Evolutionary conservation across 2,797 vertebrate genomes (phyloP).

Genomic region (Scomberomorus guttatus): DNA sequence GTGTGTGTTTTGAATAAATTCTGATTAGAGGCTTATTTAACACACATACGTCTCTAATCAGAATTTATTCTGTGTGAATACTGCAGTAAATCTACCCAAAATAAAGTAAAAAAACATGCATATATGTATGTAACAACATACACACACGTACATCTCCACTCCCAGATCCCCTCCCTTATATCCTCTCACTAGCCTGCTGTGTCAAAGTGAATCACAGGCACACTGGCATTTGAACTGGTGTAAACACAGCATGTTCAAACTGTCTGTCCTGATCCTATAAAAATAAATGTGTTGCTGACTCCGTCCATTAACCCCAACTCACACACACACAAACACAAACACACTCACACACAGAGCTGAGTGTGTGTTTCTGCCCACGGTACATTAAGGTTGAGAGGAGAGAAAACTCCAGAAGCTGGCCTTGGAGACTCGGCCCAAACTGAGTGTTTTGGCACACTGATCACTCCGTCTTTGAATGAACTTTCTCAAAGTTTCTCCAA

Average conservation of each 20-base stretch:
- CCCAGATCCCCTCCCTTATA: conserved; percentile 32
- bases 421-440: too few relatives aligned
- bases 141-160: conserved; percentile 21
- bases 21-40: too few relatives aligned
- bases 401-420: conserved; percentile 19
- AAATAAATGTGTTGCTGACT: conserved; percentile 51
- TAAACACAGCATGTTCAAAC: conserved; percentile 78
- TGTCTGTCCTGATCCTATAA: conserved; percentile 59
- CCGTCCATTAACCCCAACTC: conserved; percentile 39
- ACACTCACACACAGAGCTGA: conserved; percentile 2
- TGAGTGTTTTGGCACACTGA: neutral
- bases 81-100: too few relatives aligned
- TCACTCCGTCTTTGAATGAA: neutral
- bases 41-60: too few relatives aligned
- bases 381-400: conserved; percentile 3
- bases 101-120: neutral
- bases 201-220: conserved; percentile 73
- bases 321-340: conserved; percentile 28
- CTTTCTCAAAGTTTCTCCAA: neutral
- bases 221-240: conserved; percentile 80
- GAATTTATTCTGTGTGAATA: too few relatives aligned
- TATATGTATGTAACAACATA: conserved; percentile 30
- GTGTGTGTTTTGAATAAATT: neutral
- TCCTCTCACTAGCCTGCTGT: conserved; percentile 59
- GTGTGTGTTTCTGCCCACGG: conserved; percentile 25